Conservation (phyloP, 2,113 vertebrate genomes). For the Mobula birostris region DNA sequence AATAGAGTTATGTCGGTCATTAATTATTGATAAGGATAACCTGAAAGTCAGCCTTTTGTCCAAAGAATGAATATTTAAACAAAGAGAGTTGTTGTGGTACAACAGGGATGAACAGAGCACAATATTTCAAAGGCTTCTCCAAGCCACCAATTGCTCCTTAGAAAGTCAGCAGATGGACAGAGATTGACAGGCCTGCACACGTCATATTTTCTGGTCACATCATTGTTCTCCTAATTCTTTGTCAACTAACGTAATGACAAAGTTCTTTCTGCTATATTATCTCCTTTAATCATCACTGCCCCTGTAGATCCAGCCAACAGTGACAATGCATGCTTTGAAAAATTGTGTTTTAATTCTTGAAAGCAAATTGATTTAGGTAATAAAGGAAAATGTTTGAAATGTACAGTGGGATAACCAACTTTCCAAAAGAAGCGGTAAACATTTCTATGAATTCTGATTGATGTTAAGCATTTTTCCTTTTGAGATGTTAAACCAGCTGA, state of each 20-base stretch:
- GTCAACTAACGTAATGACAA: background rate
- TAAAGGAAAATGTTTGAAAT: background rate
- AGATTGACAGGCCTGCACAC: background rate
- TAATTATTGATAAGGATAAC: background rate
- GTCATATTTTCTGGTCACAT: background rate
- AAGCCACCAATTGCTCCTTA: background rate
- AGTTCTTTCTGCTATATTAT: background rate
- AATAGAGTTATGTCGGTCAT: background rate
- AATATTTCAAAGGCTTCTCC: background rate
- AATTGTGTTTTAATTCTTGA: background rate
- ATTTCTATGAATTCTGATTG: background rate
- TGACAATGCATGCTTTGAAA: background rate
- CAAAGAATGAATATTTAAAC: slow-evolving; percentile 9
- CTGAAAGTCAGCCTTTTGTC: background rate
- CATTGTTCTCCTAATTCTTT: background rate
- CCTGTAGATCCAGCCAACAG: background rate
- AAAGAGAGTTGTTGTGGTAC: background rate
- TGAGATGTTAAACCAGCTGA: background rate
- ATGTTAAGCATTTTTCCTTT: background rate
- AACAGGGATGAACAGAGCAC: background rate
- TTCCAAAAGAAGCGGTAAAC: background rate
- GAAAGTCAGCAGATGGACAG: background rate
- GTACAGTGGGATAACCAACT: background rate
- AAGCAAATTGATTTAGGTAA: background rate
- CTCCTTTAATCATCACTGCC: background rate